A percentile compares a stretch with the other conserved stretches of the same genome.
phyloP scores from a whole-genome alignment of 2,888 invertebrate genomes.

The Penaeus monodon region DNA sequence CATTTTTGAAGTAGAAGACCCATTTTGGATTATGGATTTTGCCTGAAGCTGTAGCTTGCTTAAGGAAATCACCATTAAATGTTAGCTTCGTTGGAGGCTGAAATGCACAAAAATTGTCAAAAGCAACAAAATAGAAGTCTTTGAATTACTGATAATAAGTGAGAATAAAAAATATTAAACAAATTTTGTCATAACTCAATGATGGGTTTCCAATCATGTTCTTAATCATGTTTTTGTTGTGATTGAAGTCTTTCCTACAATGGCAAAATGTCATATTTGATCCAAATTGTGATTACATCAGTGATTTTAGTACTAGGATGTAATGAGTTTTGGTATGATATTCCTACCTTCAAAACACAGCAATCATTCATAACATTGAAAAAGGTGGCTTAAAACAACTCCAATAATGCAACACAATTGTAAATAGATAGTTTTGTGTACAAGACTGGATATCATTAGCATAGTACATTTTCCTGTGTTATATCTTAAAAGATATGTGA shows the following conservation, averaged over 20 bases:
- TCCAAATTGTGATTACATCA: conserved; percentile 4
- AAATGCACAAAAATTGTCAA: too few species aligned
- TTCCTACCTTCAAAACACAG: too few species aligned
- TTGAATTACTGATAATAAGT: too few species aligned
- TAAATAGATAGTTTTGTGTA: not conserved
- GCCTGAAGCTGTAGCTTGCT: too few species aligned
- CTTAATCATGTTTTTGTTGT: not conserved
- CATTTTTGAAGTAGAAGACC: too few species aligned
- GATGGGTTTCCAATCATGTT: not conserved
- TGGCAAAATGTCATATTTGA: conserved; percentile 8
- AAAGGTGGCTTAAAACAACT: too few species aligned
- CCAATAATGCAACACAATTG: too few species aligned
- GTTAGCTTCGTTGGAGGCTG: too few species aligned
- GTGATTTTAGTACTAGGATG: not conserved
- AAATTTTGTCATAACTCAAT: not conserved
- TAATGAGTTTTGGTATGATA: not conserved
- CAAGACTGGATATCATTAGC: conserved; percentile 21
- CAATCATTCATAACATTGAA: too few species aligned
- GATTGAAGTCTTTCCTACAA: conserved; percentile 3
- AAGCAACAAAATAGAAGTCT: too few species aligned
- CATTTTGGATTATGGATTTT: too few species aligned
- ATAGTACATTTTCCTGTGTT: conserved; percentile 14
- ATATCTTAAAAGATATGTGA: conserved; percentile 25
- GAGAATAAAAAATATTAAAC: not conserved
- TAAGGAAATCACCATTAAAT: too few species aligned